A percentile compares a stretch with the other conserved stretches of the same genome.
Evolutionary conservation across 1,140 invertebrate species (phyloP).

Genomic region (Pogonomyrmex barbatus): DNA sequence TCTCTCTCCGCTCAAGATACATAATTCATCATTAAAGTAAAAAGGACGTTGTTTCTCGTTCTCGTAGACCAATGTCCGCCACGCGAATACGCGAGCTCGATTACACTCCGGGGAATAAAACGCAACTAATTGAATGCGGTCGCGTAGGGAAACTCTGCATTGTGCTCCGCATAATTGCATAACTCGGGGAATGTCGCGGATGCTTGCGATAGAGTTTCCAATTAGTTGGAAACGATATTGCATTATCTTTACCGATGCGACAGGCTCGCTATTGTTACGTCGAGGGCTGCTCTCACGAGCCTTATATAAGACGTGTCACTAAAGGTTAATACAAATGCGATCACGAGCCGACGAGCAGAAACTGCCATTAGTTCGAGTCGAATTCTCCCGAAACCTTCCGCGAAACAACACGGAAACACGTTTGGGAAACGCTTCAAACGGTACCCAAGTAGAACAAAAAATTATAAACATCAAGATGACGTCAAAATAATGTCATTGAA

Average conservation of each 20-base stretch:
- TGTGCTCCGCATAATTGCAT: slow-evolving; percentile 58
- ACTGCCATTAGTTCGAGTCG: neutral
- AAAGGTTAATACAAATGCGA: neutral
- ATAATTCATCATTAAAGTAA: slow-evolving; percentile 46
- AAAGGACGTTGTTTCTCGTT: slow-evolving; percentile 35
- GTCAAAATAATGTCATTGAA: too few species aligned
- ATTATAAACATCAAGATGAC: too few species aligned
- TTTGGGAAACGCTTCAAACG: too few species aligned
- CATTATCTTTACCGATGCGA: neutral
- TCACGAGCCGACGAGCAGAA: neutral
- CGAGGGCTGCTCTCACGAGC: neutral
- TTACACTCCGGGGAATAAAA: slow-evolving; percentile 56
- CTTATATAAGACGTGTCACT: neutral
- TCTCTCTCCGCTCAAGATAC: neutral
- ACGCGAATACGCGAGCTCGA: slow-evolving; percentile 8
- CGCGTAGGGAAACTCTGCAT: slow-evolving; percentile 29
- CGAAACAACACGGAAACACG: neutral
- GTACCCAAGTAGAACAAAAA: too few species aligned
- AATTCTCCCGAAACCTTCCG: neutral
- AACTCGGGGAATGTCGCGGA: slow-evolving; percentile 29
- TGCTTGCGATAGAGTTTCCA: slow-evolving; percentile 31
- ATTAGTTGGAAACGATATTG: slow-evolving; percentile 8
- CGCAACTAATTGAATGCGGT: slow-evolving; percentile 61
- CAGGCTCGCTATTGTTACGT: neutral
- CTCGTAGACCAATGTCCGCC: slow-evolving; percentile 22